phyloP scores from a whole-genome alignment of 2,888 invertebrate genomes.

The Sycophila texana region DNA sequence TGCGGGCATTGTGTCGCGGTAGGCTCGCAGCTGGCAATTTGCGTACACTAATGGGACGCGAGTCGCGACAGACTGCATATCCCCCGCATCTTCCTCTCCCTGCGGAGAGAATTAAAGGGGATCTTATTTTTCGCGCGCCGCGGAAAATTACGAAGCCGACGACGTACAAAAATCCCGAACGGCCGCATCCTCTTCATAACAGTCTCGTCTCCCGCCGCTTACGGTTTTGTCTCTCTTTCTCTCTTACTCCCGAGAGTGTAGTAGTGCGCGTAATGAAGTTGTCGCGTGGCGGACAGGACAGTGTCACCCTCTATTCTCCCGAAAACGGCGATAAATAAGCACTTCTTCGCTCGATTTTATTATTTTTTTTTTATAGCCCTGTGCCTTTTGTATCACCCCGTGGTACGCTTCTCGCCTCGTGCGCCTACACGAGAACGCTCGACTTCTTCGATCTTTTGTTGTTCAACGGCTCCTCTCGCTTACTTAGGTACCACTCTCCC shows the following conservation, averaged over 20 bases:
- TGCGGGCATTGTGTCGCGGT: slow-evolving; percentile 24
- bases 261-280: slow-evolving; percentile 67
- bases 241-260: slow-evolving; percentile 28
- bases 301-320: slow-evolving; percentile 61
- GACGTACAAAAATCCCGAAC: slow-evolving; percentile 55
- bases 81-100: slow-evolving; percentile 9
- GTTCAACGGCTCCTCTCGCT: neutral
- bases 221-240: neutral
- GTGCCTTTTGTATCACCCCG: slow-evolving; percentile 31
- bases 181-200: slow-evolving; percentile 50
- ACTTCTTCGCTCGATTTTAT: slow-evolving; percentile 22
- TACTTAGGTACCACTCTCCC: neutral
- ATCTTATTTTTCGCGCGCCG: slow-evolving; percentile 62
- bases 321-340: slow-evolving; percentile 64
- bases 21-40: slow-evolving; percentile 54
- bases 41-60: slow-evolving; percentile 59
- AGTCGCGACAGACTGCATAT: slow-evolving; percentile 40
- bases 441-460: slow-evolving; percentile 28
- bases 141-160: slow-evolving; percentile 54
- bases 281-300: slow-evolving; percentile 61
- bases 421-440: neutral
- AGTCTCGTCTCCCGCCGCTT: slow-evolving; percentile 35
- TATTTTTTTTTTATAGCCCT: slow-evolving; percentile 14
- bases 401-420: slow-evolving; percentile 27
- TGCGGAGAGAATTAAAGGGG: slow-evolving; percentile 60